These are phyloP conservation scores for Syritta pipiens DNA, from an alignment of 2,888 invertebrate species.

Conservation along the genomic window DNA sequence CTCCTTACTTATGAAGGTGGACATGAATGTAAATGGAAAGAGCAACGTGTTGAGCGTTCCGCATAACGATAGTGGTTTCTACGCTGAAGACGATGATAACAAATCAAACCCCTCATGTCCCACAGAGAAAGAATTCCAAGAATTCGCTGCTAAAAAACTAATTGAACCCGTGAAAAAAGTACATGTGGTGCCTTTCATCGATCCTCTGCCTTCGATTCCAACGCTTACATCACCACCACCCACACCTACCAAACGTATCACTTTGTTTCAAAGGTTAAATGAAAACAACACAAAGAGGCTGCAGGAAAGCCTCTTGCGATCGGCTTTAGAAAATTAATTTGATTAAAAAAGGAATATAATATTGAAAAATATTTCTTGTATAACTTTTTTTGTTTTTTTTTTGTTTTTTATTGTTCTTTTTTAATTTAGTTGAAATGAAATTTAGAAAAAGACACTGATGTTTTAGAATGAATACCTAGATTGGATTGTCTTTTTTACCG, in stretches of 20 bases:
- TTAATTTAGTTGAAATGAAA: constrained; percentile 13
- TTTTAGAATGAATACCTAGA: neutral
- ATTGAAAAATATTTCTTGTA: constrained; percentile 4
- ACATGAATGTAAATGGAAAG: constrained; percentile 62
- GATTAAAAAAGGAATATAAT: neutral
- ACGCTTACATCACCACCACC: constrained; percentile 69
- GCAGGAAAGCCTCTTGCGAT: constrained; percentile 68
- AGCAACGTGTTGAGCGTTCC: constrained; percentile 23
- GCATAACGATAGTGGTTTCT: constrained; percentile 44
- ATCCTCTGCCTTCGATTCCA: constrained; percentile 64
- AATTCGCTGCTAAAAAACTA: constrained; percentile 67
- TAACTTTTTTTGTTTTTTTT: constrained; percentile 34
- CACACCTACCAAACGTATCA: constrained; percentile 71
- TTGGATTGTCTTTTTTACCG: constrained; percentile 26
- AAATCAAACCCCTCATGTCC: constrained; percentile 60
- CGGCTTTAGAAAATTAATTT: constrained; percentile 70
- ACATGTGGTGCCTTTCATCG: constrained; percentile 71
- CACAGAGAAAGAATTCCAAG: constrained; percentile 71
- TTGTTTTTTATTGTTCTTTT: constrained; percentile 1
- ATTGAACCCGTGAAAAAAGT: constrained; percentile 71
- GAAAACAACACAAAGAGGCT: constrained; percentile 71
- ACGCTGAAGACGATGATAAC: constrained; percentile 27
- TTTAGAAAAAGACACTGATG: constrained; percentile 21
- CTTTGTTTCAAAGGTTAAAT: constrained; percentile 71
- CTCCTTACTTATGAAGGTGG: constrained; percentile 76